Base-by-base conservation (phyloP, 2,888 invertebrate genomes). In the Drosophila emarginata region DNA sequence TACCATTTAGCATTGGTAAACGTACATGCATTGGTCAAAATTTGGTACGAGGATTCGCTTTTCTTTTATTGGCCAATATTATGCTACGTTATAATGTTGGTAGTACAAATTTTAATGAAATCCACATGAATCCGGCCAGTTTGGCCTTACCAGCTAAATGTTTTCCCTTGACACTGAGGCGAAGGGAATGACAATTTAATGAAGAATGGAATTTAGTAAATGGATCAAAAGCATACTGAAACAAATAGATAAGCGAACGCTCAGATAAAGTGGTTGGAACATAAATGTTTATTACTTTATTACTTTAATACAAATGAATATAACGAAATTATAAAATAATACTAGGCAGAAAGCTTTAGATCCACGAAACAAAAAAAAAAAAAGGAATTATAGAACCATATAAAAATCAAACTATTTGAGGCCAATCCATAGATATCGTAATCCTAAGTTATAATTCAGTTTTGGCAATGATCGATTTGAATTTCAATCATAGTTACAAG, bases 21-120 rank as follows among this genome's bases (percentile, higher is more conserved):
- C 92, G 97, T n/a, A 96, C 96, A 0, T 97, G 97, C 87, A 95
- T 97, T 66, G 97, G 97, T 0, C 96, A 96, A 84, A 95, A 95
- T 40, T 91, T 97, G 54, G 95, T 97, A 0, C 95, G 95, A 14
- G 95, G 95, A 1, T 96, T 95, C 92, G 94, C 95, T 56, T 96
- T 96, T 81, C 94, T 96, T 0, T 93, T 96, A 90, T 92, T 96
- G 51, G 94, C 96, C 0, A 95, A 95, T 39, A 93, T 97, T 1
- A 91, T 96, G 65, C 95, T 95, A 78, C 93, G 94, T 66, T 97
- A 94, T 89, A 94, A 96, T 74, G 91, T 97, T 0, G 93, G 93
- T 6, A 93, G 94, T 0, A 93, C 92, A 0, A 92, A 93, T 76
- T 62, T 91, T 1, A 91, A 92, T 2, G 92, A 93, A 45, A 91